Base-by-base conservation (phyloP, 2,113 vertebrate genomes). In the Plectropomus leopardus region DNA sequence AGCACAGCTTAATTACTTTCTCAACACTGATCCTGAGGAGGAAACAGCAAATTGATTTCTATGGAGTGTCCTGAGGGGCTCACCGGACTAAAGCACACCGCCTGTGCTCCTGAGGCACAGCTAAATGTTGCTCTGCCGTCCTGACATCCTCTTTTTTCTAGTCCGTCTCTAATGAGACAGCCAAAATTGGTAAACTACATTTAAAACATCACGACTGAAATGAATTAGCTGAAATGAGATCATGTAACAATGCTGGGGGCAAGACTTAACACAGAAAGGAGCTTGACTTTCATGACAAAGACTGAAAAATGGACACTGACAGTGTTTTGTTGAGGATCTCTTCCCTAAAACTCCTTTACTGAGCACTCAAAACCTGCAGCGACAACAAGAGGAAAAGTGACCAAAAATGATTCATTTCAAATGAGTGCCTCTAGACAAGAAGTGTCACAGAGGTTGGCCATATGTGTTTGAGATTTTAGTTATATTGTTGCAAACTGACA, bases 1-100 rank as follows among this genome's bases (percentile, higher is more conserved):
- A 75, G 84, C 87, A 85, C 90, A 61, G 71, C 87, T 91, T 86
- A 88, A 94, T 94, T 89, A 89, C 89, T 81, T 87, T 78, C 69
- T 72, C 65, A 86, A 83, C 78, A 80, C 59, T 73, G 83, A 86
- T 78, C 77, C 67, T 58, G 65, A 71, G 74, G 44, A 77, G 63
- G 68, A 86, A 91, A 83, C 76, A 80, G 72, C 63, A 71, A 89
- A 90, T 90, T 88, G 83, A 88, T 89, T 90, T 88, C 51, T 61
- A 67, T 63, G 68, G 58, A 61, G 71, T 55, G 57, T 89, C 79
- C 70, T 82, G 66, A 82, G 69, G 72, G 78, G 78, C 68, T 87
- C 63, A 23, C 44, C 80, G 75, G 65, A 75, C 68, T 69, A 17
- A 78, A 70, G 64, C 44, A 55, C 34, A 30, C 19, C 0, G n/a